Evolutionary conservation across 2,113 vertebrate genomes (phyloP).

Genomic region (Hippopotamus amphibius): DNA sequence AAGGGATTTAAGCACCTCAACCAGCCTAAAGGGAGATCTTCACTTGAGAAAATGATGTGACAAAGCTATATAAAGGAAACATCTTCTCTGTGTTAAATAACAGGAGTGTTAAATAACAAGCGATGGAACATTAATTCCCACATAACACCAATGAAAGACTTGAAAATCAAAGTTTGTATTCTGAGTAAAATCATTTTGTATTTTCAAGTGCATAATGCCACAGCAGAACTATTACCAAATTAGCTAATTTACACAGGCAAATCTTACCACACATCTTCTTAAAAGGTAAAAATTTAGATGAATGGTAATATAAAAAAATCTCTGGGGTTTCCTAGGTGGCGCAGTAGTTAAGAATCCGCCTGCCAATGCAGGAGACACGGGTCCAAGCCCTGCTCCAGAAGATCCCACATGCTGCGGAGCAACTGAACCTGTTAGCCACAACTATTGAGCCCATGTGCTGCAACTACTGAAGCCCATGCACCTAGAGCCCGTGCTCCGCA

Average conservation of each 20-base stretch:
- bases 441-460: too few species aligned
- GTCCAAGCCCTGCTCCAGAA: too few species aligned
- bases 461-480: too few species aligned
- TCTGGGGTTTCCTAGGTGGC: neutral
- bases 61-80: conserved; percentile 59
- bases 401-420: too few species aligned
- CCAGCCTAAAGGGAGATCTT: conserved; percentile 44
- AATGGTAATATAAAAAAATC: conserved; percentile 56
- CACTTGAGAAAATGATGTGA: conserved; percentile 56
- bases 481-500: too few species aligned
- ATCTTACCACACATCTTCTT: conserved; percentile 25
- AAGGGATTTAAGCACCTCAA: conserved; percentile 57
- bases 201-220: conserved; percentile 52
- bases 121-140: conserved; percentile 43
- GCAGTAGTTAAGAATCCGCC: too few species aligned
- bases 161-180: conserved; percentile 58
- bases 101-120: conserved; percentile 38
- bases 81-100: neutral
- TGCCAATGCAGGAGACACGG: too few species aligned
- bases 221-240: conserved; percentile 53
- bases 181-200: conserved; percentile 58
- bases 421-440: too few species aligned
- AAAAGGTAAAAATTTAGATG: conserved; percentile 42
- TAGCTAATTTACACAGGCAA: conserved; percentile 61
- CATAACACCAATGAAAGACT: conserved; percentile 14